Percentiles rank a stretch among this genome's conserved stretches.
These are phyloP conservation scores for Drosophila virilis DNA, from an alignment of 1,140 invertebrate species.

Conservation along the genomic window DNA sequence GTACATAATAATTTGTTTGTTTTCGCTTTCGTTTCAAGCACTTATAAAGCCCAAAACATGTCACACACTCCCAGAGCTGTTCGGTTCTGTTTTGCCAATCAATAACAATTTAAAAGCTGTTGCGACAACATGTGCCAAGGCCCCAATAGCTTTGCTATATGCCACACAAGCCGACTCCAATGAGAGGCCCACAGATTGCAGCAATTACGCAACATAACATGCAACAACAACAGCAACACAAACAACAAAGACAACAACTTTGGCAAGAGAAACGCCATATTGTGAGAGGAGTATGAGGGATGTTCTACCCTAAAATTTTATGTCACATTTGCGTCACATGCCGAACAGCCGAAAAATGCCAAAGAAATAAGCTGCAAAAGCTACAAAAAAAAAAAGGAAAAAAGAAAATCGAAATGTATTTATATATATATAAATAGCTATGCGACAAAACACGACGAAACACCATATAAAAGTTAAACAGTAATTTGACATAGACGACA, in stretches of 20 bases:
- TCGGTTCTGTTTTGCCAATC: conserved; percentile 53
- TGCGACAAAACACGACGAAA: conserved; percentile 71
- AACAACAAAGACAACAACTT: conserved; percentile 38
- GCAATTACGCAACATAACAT: conserved; percentile 78
- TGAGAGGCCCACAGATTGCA: conserved; percentile 64
- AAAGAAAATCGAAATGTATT: conserved; percentile 7
- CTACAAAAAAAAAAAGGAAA: conserved; percentile 31
- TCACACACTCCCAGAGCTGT: conserved; percentile 51
- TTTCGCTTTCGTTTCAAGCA: conserved; percentile 53
- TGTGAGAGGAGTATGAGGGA: conserved; percentile 38
- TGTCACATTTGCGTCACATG: conserved; percentile 78
- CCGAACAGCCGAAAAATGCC: conserved; percentile 73
- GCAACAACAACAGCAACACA: conserved; percentile 39
- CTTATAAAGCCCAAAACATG: conserved; percentile 53
- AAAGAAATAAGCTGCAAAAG: conserved; percentile 77
- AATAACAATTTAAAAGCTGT: conserved; percentile 82
- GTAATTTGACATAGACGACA: conserved; percentile 72
- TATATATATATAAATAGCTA: conserved; percentile 61
- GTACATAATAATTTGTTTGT: conserved; percentile 71
- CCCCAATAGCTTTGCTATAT: conserved; percentile 27
- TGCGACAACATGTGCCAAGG: conserved; percentile 70
- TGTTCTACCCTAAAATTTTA: conserved; percentile 61
- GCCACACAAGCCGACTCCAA: conserved; percentile 41
- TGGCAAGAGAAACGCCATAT: conserved; percentile 68
- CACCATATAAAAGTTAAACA: conserved; percentile 79